These are phyloP conservation scores for Subanguina moxae DNA, from an alignment of 1,140 invertebrate species.

Conservation along the genomic window DNA sequence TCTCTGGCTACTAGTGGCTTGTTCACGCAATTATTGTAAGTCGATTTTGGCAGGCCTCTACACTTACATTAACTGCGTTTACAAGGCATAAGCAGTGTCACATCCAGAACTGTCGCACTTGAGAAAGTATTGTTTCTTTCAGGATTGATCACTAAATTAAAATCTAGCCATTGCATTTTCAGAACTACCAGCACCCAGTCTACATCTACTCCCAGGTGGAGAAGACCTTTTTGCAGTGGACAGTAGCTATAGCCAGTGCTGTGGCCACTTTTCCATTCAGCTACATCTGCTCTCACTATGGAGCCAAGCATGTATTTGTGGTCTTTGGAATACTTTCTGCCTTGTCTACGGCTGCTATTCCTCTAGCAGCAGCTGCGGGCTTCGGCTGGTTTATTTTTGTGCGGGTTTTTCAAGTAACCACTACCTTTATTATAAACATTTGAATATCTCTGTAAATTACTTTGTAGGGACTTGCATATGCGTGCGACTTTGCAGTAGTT, in stretches of 20 bases:
- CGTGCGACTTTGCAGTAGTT: constrained; percentile 38
- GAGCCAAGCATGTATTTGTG: constrained; percentile 41
- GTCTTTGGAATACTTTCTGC: constrained; percentile 41
- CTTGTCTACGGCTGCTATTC: constrained; percentile 38
- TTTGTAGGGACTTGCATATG: constrained; percentile 26
- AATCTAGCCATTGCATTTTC: not conserved
- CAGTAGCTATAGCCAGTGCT: constrained; percentile 33
- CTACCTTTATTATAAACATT: not conserved
- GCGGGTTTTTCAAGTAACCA: constrained; percentile 30
- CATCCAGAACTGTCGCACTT: not conserved
- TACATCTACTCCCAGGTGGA: constrained; percentile 29
- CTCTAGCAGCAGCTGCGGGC: constrained; percentile 14
- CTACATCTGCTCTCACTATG: constrained; percentile 35
- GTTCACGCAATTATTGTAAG: no score
- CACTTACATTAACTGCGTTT: no score
- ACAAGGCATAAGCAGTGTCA: not conserved
- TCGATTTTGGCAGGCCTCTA: no score
- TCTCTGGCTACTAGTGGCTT: no score
- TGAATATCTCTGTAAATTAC: not conserved
- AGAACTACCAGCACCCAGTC: constrained; percentile 8
- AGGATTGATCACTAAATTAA: no score
- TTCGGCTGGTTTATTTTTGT: constrained; percentile 31
- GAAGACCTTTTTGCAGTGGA: constrained; percentile 25
- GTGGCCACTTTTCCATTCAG: constrained; percentile 45
- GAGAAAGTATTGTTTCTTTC: no score